Conservation (phyloP, 2,113 vertebrate species). For the Micronycteris hirsuta region DNA sequence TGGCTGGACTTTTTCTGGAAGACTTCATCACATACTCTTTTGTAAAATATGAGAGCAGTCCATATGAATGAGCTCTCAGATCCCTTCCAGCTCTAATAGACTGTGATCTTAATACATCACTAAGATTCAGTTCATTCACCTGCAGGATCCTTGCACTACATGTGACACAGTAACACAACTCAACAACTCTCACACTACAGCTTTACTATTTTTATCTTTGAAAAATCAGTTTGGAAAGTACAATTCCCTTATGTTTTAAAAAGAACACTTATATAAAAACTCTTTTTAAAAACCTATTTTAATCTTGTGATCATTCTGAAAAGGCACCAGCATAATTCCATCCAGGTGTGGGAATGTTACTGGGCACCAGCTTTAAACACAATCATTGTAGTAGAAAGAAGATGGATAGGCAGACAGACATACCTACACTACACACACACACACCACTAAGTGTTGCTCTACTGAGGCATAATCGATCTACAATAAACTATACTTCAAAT, state of each 20-base stretch:
- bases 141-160: neutral
- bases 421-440: neutral
- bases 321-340: neutral
- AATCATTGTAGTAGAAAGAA: neutral
- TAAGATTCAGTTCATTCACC: neutral
- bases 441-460: neutral
- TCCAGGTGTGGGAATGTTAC: neutral
- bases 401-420: neutral
- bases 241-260: neutral
- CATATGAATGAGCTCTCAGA: neutral
- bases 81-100: neutral
- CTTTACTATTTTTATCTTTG: neutral
- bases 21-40: neutral
- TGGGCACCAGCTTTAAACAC: neutral
- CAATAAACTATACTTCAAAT: neutral
- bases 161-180: neutral
- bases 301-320: neutral
- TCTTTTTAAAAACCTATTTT: neutral
- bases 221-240: slow-evolving; percentile 19
- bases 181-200: neutral
- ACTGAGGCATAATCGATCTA: neutral
- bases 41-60: neutral
- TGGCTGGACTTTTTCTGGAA: too few relatives aligned
- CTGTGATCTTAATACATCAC: neutral
- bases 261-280: neutral